phyloP scores from a whole-genome alignment of 1,140 invertebrate species.

The Leucophenga varia region DNA sequence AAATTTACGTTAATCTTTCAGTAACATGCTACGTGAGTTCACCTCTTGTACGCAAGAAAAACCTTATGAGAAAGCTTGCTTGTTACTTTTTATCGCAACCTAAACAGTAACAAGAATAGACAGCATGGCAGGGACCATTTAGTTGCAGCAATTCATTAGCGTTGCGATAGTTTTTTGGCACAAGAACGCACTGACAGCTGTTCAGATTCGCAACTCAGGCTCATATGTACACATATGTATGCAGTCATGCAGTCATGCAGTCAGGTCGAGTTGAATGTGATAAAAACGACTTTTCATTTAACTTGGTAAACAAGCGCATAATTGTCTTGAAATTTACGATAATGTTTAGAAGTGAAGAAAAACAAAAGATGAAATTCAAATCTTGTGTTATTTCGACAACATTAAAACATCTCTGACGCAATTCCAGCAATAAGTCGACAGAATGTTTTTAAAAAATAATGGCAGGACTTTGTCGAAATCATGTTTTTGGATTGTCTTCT shows the following conservation, averaged over 20 bases:
- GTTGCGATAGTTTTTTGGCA: slow-evolving; percentile 1
- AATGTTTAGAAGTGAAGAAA: slow-evolving; percentile 51
- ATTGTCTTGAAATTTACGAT: slow-evolving; percentile 53
- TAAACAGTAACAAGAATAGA: slow-evolving; percentile 8
- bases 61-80: no score
- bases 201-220: no score
- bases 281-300: no score
- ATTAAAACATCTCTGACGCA: slow-evolving; percentile 54
- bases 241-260: background rate
- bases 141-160: slow-evolving; percentile 26
- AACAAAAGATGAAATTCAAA: slow-evolving; percentile 21
- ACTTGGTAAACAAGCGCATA: slow-evolving; percentile 51
- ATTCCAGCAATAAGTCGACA: slow-evolving; percentile 52
- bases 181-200: background rate
- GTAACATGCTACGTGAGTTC: slow-evolving; percentile 37
- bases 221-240: no score
- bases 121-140: background rate
- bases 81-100: slow-evolving; percentile 4
- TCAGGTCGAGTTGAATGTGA: slow-evolving; percentile 25
- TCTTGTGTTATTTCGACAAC: slow-evolving; percentile 15
- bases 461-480: slow-evolving; percentile 53
- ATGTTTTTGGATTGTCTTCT: slow-evolving; percentile 32
- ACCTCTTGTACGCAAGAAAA: no score
- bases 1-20: slow-evolving; percentile 42
- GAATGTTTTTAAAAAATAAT: slow-evolving; percentile 39